These are phyloP conservation scores for Flexamia atlantica DNA, from an alignment of 2,888 invertebrate species.

Conservation along the genomic window DNA sequence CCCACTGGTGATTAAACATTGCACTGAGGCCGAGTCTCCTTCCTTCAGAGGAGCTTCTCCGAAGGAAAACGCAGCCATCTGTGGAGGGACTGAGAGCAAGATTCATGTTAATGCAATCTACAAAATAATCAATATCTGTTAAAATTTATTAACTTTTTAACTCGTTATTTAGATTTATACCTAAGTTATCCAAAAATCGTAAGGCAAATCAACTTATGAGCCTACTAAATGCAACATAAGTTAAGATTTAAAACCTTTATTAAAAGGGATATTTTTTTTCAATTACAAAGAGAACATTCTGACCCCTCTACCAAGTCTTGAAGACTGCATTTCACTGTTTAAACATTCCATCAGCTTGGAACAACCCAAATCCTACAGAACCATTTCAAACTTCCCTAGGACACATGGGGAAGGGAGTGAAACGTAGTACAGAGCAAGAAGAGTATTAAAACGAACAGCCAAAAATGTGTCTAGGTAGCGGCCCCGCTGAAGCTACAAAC, in stretches of 20 bases:
- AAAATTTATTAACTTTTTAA: too few species aligned
- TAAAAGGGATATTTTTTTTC: too few species aligned
- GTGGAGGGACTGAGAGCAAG: conserved; percentile 64
- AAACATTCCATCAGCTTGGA: too few species aligned
- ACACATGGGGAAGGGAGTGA: neutral
- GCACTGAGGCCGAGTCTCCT: conserved; percentile 72
- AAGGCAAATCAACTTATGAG: too few species aligned
- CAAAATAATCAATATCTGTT: too few species aligned
- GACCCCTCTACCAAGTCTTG: too few species aligned
- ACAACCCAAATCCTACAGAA: neutral
- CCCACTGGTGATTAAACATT: conserved; percentile 72
- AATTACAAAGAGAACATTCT: too few species aligned
- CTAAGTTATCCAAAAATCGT: too few species aligned
- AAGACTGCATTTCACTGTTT: too few species aligned
- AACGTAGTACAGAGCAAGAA: neutral
- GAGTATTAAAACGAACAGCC: neutral
- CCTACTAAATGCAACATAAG: too few species aligned
- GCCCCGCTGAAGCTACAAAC: conserved; percentile 73
- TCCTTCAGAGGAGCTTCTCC: conserved; percentile 72
- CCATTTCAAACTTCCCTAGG: neutral
- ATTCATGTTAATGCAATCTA: neutral
- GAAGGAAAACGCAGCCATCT: conserved; percentile 72
- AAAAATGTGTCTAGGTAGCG: neutral
- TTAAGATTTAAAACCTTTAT: too few species aligned
- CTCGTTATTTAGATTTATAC: too few species aligned